Percentiles rank a stretch among this genome's conserved stretches.
These are phyloP conservation scores for Trachythela sp. DNA, from an alignment of 64 coral and sea anemone species.

Conservation along the genomic window DNA sequence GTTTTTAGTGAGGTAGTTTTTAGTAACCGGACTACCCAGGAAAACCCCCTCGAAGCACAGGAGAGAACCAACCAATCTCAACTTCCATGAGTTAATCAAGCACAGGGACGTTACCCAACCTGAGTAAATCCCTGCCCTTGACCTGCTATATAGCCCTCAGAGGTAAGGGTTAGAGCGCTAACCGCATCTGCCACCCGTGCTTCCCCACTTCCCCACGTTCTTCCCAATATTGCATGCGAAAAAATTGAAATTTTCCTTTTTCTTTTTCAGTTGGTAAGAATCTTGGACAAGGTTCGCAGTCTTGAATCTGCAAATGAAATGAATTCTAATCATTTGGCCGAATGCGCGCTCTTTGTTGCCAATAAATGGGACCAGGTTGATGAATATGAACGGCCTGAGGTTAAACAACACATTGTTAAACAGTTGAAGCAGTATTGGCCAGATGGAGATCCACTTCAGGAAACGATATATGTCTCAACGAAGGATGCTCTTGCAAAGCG, in stretches of 20 bases:
- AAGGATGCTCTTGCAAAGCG: not conserved
- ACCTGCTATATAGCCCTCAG: no score
- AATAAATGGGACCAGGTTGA: not conserved
- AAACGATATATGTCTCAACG: not conserved
- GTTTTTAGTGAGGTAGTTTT: no score
- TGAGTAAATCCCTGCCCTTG: no score
- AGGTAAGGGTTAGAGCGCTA: no score
- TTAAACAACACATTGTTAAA: not conserved
- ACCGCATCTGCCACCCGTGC: no score
- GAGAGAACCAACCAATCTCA: no score
- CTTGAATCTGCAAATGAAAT: not conserved
- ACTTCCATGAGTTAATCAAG: no score
- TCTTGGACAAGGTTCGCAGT: not conserved
- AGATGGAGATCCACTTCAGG: not conserved
- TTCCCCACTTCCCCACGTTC: no score
- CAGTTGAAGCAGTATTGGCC: not conserved
- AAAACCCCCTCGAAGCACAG: no score
- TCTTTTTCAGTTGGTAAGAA: not conserved
- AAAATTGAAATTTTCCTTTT: not conserved
- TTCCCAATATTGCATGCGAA: not conserved
- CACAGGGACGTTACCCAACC: no score
- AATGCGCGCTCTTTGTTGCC: not conserved
- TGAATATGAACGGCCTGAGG: not conserved
- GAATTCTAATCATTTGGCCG: not conserved
- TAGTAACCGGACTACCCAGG: no score